These are phyloP conservation scores for Enteromius afrohamiltoni DNA, from an alignment of 2,797 vertebrate genomes.

Conservation along the genomic window DNA sequence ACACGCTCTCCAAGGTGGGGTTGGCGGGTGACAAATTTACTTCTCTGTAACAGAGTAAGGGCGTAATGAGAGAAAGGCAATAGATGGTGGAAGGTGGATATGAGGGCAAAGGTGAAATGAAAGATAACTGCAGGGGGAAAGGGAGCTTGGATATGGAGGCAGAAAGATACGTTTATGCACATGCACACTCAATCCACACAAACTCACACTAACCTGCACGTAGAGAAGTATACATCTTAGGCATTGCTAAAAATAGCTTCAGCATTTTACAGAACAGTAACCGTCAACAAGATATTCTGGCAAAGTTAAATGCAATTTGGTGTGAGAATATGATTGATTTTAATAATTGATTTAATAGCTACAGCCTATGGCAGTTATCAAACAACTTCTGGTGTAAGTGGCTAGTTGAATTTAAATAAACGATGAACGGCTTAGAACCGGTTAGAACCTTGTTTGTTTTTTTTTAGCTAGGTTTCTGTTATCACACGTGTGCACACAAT, in stretches of 20 bases:
- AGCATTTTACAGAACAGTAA: background rate
- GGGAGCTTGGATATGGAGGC: background rate
- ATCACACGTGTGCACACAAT: constrained; percentile 4
- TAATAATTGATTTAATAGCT: background rate
- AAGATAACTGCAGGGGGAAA: background rate
- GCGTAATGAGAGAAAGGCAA: constrained; percentile 20
- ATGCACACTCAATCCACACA: background rate
- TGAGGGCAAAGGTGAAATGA: constrained; percentile 19
- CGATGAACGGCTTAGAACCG: background rate
- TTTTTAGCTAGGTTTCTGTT: background rate
- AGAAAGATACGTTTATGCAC: background rate
- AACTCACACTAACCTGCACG: too few relatives aligned
- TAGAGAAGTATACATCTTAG: background rate
- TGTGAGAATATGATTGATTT: background rate
- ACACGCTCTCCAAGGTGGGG: constrained; percentile 34
- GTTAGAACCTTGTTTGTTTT: background rate
- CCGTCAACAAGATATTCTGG: background rate
- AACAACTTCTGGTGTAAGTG: background rate
- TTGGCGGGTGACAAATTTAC: constrained; percentile 30
- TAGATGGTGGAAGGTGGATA: constrained; percentile 46
- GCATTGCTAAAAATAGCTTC: background rate
- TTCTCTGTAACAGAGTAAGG: constrained; percentile 22
- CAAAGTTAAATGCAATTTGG: background rate
- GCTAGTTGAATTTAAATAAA: background rate
- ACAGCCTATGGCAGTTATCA: background rate